A percentile compares a stretch with the other conserved stretches of the same genome.
These are phyloP conservation scores for Drosophila histrio DNA, from an alignment of 2,888 invertebrate species.

Conservation along the genomic window DNA sequence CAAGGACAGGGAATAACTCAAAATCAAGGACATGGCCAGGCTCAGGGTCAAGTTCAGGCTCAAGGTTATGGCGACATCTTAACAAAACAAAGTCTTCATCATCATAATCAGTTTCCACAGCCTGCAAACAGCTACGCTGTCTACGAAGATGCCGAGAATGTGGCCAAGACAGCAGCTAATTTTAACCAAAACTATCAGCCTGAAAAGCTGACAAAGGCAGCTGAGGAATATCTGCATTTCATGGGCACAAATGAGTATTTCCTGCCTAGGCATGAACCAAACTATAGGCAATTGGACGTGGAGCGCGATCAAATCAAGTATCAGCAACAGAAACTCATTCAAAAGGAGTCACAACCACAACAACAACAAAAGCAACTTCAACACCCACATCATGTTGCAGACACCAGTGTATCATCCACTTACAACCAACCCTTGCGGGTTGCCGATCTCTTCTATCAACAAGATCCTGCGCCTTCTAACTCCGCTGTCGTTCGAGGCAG, in stretches of 20 bases:
- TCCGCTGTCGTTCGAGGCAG: constrained; percentile 75
- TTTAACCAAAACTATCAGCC: constrained; percentile 43
- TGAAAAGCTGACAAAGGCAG: constrained; percentile 66
- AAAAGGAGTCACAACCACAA: constrained; percentile 51
- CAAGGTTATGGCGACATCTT: constrained; percentile 29
- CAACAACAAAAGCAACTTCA: constrained; percentile 22
- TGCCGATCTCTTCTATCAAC: constrained; percentile 71
- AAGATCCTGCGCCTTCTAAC: constrained; percentile 61
- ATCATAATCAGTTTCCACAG: constrained; percentile 35
- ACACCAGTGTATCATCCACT: constrained; percentile 49
- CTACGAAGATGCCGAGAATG: constrained; percentile 76
- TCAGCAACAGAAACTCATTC: constrained; percentile 57
- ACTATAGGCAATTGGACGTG: constrained; percentile 77
- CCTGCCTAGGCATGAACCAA: constrained; percentile 80
- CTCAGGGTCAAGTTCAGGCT: not conserved
- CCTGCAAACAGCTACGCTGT: constrained; percentile 61
- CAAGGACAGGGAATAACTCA: too few species aligned
- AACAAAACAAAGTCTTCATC: constrained; percentile 22
- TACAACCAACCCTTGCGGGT: constrained; percentile 60
- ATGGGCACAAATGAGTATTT: constrained; percentile 83
- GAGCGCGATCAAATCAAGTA: constrained; percentile 60
- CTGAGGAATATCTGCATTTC: constrained; percentile 81
- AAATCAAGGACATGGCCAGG: not conserved
- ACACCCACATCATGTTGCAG: constrained; percentile 22
- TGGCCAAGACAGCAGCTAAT: constrained; percentile 17